Evolutionary conservation across 2,888 invertebrate species (phyloP).

Genomic region (Cheilosia vernalis): DNA sequence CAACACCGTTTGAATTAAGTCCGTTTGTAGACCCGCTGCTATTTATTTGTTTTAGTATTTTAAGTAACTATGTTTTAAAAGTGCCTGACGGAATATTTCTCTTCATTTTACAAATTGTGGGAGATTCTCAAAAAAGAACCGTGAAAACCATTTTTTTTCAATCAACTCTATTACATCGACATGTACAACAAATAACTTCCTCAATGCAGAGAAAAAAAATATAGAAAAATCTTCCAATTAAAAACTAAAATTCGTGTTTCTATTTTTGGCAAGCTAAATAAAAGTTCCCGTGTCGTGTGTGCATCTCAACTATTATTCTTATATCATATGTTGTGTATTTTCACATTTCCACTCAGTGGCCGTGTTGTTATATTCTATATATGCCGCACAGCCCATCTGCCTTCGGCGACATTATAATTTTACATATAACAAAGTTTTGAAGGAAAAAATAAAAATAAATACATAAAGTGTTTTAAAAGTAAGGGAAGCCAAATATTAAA

Average conservation of each 20-base stretch:
- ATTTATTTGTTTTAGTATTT: slow-evolving; percentile 9
- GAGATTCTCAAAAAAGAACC: background rate
- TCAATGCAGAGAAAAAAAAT: slow-evolving; percentile 3
- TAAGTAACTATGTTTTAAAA: slow-evolving; percentile 30
- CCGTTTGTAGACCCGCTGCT: slow-evolving; percentile 10
- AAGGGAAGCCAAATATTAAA: background rate
- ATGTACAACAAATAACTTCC: slow-evolving; percentile 3
- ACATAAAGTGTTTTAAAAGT: slow-evolving; percentile 10
- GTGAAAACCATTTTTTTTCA: background rate
- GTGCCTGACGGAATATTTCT: slow-evolving; percentile 1
- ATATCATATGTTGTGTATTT: slow-evolving; percentile 18
- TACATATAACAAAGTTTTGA: slow-evolving; percentile 24
- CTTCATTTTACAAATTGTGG: background rate
- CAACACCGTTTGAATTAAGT: slow-evolving; percentile 48
- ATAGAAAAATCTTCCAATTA: slow-evolving; percentile 16
- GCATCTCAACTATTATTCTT: slow-evolving; percentile 45
- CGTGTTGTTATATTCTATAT: slow-evolving; percentile 19
- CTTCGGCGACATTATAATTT: slow-evolving; percentile 12
- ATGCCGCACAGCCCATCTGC: slow-evolving; percentile 24
- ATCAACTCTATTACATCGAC: slow-evolving; percentile 37
- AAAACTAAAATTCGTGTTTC: slow-evolving; percentile 28
- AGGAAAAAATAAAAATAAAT: slow-evolving; percentile 18
- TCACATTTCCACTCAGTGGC: slow-evolving; percentile 31
- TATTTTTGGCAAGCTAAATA: slow-evolving; percentile 69
- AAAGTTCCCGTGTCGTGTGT: slow-evolving; percentile 56